phyloP scores from a whole-genome alignment of 2,888 invertebrate genomes.

The Blastobasis adustella region DNA sequence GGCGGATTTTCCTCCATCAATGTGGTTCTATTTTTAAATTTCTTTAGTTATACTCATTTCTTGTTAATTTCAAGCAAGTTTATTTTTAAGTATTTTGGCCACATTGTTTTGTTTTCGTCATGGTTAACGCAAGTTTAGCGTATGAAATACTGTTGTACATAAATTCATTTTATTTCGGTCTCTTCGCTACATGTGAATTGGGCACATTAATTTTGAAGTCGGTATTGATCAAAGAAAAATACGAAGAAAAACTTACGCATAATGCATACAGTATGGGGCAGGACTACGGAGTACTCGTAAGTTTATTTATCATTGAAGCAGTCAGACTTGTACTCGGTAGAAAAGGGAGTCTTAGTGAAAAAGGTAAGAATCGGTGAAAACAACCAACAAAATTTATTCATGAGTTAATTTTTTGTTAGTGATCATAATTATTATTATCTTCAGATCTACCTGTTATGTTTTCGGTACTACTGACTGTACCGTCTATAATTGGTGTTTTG shows the following conservation, averaged over 20 bases:
- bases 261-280: constrained; percentile 81
- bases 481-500: constrained; percentile 87
- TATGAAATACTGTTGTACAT: constrained; percentile 90
- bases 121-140: constrained; percentile 85
- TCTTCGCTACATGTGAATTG: constrained; percentile 88
- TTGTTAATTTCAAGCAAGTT: constrained; percentile 1
- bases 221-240: constrained; percentile 71
- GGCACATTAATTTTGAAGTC: constrained; percentile 86
- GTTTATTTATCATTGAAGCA: constrained; percentile 86
- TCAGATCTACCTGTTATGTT: constrained; percentile 86
- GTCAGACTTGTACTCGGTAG: constrained; percentile 88
- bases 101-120: constrained; percentile 20
- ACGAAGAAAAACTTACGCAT: constrained; percentile 70
- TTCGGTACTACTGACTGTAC: constrained; percentile 88
- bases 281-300: constrained; percentile 86
- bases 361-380: constrained; percentile 51
- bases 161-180: constrained; percentile 91
- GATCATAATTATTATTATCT: constrained; percentile 24
- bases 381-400: not conserved
- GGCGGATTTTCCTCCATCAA: not conserved
- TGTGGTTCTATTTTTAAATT: constrained; percentile 30
- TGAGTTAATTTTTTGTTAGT: not conserved
- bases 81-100: constrained; percentile 1
- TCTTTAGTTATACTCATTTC: not conserved
- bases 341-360: constrained; percentile 90